phyloP scores from a whole-genome alignment of 2,113 vertebrate genomes.

The Python bivittatus region DNA sequence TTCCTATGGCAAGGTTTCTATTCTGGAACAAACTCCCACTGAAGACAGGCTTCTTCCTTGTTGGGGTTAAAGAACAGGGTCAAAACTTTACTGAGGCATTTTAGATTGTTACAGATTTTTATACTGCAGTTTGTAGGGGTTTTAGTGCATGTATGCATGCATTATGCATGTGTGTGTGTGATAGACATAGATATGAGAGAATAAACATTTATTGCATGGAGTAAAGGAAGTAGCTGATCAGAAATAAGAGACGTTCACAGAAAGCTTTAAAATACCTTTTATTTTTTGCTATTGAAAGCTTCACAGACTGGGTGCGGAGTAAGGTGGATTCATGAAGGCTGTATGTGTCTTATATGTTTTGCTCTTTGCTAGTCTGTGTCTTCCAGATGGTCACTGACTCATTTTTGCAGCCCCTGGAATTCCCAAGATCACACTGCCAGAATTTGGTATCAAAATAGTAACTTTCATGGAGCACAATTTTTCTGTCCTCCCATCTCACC shows the following conservation, averaged over 20 bases:
- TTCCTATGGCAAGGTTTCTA: neutral
- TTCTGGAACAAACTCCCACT: neutral
- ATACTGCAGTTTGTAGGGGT: neutral
- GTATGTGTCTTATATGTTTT: no score
- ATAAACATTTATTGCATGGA: no score
- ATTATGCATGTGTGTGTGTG: neutral
- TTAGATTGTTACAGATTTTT: neutral
- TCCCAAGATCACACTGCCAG: no score
- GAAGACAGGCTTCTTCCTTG: neutral
- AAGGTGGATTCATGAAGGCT: no score
- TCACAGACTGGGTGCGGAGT: no score
- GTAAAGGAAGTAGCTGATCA: no score
- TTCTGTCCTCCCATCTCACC: neutral
- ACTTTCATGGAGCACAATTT: neutral
- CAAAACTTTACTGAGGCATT: neutral
- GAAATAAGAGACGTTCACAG: no score
- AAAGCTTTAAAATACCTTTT: no score
- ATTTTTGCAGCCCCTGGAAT: no score
- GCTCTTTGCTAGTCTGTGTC: no score
- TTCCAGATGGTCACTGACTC: no score
- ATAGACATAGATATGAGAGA: neutral
- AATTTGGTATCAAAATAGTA: neutral
- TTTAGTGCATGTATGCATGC: neutral
- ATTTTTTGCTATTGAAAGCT: no score
- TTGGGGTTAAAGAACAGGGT: neutral